Evolutionary conservation across 2,888 invertebrate species (phyloP), one percentile per base, ranked within the genome.

Genomic region (Nyleta sp.): DNA sequence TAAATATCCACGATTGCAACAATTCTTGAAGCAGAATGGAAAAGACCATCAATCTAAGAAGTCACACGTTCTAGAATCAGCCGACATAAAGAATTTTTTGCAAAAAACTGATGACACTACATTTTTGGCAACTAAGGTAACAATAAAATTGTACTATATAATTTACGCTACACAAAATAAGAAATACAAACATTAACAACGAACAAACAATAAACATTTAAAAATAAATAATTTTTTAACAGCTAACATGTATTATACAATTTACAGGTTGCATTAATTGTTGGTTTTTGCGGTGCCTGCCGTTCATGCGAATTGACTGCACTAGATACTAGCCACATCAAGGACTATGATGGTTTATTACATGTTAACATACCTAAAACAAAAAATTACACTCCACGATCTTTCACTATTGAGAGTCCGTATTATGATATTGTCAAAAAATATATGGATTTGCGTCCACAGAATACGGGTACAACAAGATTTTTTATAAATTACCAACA

Each of bases 111-210:
- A 44, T 44, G 13, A 44, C 18, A 44, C 42, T 17, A 15, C 15
- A 4, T 44, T 44, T 44, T 44, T 44, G 18, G 42, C 42, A 44
- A 44, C 42, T 44, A 44, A 44, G 42, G 42, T 44, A 44, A 44
- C n/a, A 44, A 15, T 17, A 44, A 44, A 44, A 5, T 15, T 44
- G 13, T n/a, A n/a, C n/a, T n/a, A n/a, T 44, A 17, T 15, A n/a
- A 7, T 15, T 15, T 44, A 44, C 35, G 35, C 28, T 5, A 28
- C 4, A 5, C 4, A 28, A 28, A 28, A 28, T 28, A 28, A 28
- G 7, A 5, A 28, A 28, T 28, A 28, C 5, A 4, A 28, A 7
- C 28, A 28, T 5, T 28, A 28, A 28, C 4, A 5, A 28, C 6
- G n/a, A 11, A 35, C n/a, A 35, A 35, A 35, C 18, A 46, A 17